These are phyloP conservation scores for Drosophila pallidifrons DNA, from an alignment of 1,140 invertebrate species.

Conservation along the genomic window DNA sequence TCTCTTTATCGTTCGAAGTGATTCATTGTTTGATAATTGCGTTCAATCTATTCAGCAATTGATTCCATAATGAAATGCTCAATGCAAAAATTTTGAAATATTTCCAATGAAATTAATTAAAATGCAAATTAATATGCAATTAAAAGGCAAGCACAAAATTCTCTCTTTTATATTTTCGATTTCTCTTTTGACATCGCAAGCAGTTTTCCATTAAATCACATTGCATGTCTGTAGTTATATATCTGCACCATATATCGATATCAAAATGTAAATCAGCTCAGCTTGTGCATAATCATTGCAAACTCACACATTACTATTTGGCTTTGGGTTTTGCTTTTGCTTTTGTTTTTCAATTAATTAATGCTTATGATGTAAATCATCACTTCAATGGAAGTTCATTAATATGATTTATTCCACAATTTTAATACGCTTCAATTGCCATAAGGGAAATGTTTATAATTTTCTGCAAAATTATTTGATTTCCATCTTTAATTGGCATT, in stretches of 20 bases:
- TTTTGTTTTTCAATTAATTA: not conserved
- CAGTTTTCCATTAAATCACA: conserved; percentile 17
- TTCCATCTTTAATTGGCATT: not conserved
- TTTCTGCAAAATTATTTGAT: no score
- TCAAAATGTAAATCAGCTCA: conserved; percentile 37
- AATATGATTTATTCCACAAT: not conserved
- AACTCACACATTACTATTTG: not conserved
- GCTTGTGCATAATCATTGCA: not conserved
- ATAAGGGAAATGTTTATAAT: no score
- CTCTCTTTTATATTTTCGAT: not conserved
- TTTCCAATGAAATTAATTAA: conserved; percentile 63
- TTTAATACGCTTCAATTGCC: no score
- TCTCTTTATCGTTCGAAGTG: conserved; percentile 4
- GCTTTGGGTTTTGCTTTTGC: conserved; percentile 2
- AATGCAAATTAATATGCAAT: conserved; percentile 77
- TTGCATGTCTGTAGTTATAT: not conserved
- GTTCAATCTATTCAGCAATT: conserved; percentile 44
- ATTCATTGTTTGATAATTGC: conserved; percentile 67
- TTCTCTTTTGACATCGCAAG: conserved; percentile 10
- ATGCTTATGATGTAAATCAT: not conserved
- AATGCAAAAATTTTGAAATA: conserved; percentile 25
- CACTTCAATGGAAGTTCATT: conserved; percentile 1
- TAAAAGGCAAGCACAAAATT: conserved; percentile 52
- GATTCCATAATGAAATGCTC: conserved; percentile 24
- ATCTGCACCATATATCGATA: not conserved